Base-by-base conservation (phyloP, 1,140 invertebrate species). In the Charaxes varanes region DNA sequence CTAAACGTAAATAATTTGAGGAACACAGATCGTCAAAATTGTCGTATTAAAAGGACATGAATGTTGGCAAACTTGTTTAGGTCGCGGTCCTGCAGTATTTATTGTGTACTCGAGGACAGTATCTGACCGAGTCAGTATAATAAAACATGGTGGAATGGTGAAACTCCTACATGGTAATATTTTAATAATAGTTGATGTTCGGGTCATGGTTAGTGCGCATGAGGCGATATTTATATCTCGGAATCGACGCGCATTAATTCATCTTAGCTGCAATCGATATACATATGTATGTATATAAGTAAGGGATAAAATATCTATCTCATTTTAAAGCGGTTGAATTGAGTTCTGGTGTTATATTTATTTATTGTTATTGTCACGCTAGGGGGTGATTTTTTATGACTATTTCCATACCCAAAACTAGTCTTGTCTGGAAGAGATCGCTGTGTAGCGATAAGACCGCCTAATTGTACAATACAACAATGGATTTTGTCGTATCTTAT, bases 121-220 rank as follows among this genome's bases (percentile, higher is more conserved):
- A 77, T 78, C 71, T 66, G 56, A 57, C 54, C 36, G 41, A 45
- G 41, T 52, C 52, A 35, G 61, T 65, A 72, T 7, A 7, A 78
- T 78, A 78, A 77, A 81, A 70, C 62, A 72, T 69, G 57, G 49
- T 44, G 72, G 63, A 77, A 77, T 70, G 65, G 70, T 62, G 31
- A 67, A 51, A 59, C 62, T 69, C 54, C 65, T 66, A 70, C 70
- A 67, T 62, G 58, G 76, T 62, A 68, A 81, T 78, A 78, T 74
- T 74, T 78, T 81, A 77, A 74, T 81, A 81, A 72, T 77, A 68
- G 62, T 78, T 78, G 78, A 81, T 78, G 66, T 62, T n/a, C 55
- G 47, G 71, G 72, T 77, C 69, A 69, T 41, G 58, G 47, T 55
- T 52, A 64, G 60, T 56, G 60, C 62, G 57, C 59, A 54, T 50